Percentiles rank a stretch among this genome's conserved stretches.
Conservation (phyloP, 2,888 invertebrate genomes). For the Macaria liturata region DNA sequence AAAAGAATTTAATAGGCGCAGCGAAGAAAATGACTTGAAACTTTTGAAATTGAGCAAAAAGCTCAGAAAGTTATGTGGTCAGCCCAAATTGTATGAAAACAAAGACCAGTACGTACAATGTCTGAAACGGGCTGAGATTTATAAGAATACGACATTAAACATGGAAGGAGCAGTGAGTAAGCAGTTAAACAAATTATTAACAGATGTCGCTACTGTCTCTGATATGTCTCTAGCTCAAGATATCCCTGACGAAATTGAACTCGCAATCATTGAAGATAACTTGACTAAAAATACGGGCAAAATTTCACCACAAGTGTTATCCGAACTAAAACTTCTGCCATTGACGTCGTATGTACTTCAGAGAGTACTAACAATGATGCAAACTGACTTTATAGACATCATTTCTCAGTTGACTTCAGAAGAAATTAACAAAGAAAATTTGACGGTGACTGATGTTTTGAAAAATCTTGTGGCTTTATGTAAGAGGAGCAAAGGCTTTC, state of each 20-base stretch:
- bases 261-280: conserved; percentile 47
- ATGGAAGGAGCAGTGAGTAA: conserved; percentile 56
- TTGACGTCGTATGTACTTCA: conserved; percentile 79
- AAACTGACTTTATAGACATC: conserved; percentile 47
- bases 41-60: conserved; percentile 65
- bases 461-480: conserved; percentile 43
- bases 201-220: conserved; percentile 40
- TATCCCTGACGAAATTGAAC: conserved; percentile 47
- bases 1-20: conserved; percentile 38
- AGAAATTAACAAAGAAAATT: conserved; percentile 14
- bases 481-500: conserved; percentile 52
- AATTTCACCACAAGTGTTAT: conserved; percentile 20
- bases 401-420: conserved; percentile 32
- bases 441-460: conserved; percentile 39
- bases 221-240: conserved; percentile 56
- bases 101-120: conserved; percentile 54
- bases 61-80: conserved; percentile 63
- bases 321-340: conserved; percentile 76
- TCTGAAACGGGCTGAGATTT: conserved; percentile 44
- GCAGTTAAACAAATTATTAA: conserved; percentile 50
- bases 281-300: conserved; percentile 37
- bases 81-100: conserved; percentile 63
- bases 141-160: conserved; percentile 54
- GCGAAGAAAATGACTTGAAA: conserved; percentile 50
- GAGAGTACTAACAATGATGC: conserved; percentile 58